Evolutionary conservation across 64 coral and sea anemone genomes (phyloP).

Genomic region (Pocillopora verrucosa): DNA sequence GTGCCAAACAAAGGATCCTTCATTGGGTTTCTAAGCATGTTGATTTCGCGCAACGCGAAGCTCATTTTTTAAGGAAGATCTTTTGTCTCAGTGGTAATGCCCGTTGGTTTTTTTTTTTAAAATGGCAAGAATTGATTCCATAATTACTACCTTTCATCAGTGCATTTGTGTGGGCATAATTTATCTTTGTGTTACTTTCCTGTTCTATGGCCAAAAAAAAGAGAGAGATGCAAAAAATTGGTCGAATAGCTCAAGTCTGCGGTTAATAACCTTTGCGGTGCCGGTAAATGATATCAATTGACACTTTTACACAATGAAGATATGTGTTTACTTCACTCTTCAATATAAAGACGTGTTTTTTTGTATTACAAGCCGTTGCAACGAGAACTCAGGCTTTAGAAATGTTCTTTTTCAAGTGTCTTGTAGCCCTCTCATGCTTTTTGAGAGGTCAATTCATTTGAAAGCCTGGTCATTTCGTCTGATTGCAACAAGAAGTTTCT

Average conservation of each 20-base stretch:
- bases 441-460: neutral
- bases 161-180: neutral
- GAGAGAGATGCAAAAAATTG: neutral
- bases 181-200: neutral
- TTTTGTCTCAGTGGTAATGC: neutral
- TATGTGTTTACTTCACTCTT: neutral
- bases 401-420: too few species aligned
- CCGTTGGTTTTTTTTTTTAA: neutral
- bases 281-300: neutral
- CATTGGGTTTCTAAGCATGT: neutral
- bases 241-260: neutral
- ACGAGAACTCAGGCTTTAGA: neutral
- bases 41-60: neutral
- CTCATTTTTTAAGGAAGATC: neutral
- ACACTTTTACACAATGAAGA: constrained; percentile 15
- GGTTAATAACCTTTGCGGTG: neutral
- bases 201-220: neutral
- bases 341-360: neutral
- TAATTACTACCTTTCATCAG: neutral
- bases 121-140: too few species aligned
- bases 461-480: neutral
- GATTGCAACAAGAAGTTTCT: neutral
- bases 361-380: neutral
- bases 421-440: neutral
- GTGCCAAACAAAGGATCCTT: neutral